phyloP scores from a whole-genome alignment of 2,113 vertebrate species.

The Podarcis raffonei region DNA sequence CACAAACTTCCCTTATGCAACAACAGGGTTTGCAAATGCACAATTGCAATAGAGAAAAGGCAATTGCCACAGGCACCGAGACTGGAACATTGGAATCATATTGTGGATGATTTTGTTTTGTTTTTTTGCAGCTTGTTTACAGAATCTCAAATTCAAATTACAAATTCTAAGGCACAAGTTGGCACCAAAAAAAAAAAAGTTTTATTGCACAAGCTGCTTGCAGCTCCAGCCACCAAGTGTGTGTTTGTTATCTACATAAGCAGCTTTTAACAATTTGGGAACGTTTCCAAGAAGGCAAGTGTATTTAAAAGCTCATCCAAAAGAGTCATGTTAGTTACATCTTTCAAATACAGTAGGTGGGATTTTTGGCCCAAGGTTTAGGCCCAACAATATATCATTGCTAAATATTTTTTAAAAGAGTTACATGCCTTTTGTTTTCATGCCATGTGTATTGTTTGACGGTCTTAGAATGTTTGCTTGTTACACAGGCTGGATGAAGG shows the following conservation, averaged over 20 bases:
- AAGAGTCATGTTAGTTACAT: not conserved
- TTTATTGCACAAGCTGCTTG: not conserved
- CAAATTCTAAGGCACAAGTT: conserved; percentile 10
- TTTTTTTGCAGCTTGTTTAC: not conserved
- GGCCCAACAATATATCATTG: not conserved
- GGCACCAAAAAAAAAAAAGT: not conserved
- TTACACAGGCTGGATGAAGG: too few species aligned
- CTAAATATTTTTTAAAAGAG: not conserved
- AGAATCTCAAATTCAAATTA: not conserved
- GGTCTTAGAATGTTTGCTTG: too few species aligned
- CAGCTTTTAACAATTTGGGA: conserved; percentile 52
- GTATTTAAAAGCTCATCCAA: not conserved
- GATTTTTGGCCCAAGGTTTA: too few species aligned
- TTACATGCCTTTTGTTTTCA: too few species aligned
- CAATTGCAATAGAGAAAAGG: conserved; percentile 43
- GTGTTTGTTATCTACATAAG: not conserved
- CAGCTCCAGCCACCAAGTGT: conserved; percentile 39
- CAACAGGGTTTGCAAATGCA: conserved; percentile 25
- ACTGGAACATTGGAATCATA: not conserved
- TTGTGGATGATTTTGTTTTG: not conserved
- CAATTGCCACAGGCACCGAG: not conserved
- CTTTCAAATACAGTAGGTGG: too few species aligned
- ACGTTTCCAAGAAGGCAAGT: conserved; percentile 44
- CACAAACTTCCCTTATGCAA: conserved; percentile 35
- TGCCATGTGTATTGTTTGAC: too few species aligned